A percentile compares a stretch with the other conserved stretches of the same genome.
Conservation (phyloP, 2,113 vertebrate genomes). For the Mixornis gularis region DNA sequence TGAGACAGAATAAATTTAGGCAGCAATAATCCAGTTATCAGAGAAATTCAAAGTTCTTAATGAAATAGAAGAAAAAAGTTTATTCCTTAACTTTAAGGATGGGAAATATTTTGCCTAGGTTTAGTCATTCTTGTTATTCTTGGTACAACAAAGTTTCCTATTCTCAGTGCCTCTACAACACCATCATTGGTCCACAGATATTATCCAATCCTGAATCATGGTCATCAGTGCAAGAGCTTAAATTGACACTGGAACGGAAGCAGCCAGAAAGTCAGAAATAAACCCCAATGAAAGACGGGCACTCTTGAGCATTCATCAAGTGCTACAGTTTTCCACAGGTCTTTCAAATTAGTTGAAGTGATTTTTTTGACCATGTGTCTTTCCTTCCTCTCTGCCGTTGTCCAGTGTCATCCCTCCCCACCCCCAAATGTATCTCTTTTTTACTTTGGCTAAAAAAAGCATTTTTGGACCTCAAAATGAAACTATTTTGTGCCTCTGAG, state of each 20-base stretch:
- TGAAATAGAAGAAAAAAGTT: background rate
- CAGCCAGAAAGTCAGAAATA: background rate
- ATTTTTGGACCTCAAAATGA: background rate
- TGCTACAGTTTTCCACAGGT: background rate
- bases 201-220: background rate
- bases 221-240: background rate
- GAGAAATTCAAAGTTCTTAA: background rate
- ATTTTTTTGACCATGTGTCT: background rate
- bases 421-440: background rate
- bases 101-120: background rate
- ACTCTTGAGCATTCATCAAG: background rate
- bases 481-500: background rate
- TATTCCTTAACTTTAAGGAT: background rate
- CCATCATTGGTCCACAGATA: background rate
- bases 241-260: background rate
- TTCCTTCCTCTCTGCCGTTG: background rate
- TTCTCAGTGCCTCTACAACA: background rate
- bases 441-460: background rate
- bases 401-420: accelerated
- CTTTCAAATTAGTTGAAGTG: background rate
- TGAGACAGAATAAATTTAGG: background rate
- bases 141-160: background rate
- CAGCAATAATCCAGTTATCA: background rate
- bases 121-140: background rate
- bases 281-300: background rate